phyloP scores from a whole-genome alignment of 2,797 vertebrate genomes.

The Mormyrus hasselquistii region DNA sequence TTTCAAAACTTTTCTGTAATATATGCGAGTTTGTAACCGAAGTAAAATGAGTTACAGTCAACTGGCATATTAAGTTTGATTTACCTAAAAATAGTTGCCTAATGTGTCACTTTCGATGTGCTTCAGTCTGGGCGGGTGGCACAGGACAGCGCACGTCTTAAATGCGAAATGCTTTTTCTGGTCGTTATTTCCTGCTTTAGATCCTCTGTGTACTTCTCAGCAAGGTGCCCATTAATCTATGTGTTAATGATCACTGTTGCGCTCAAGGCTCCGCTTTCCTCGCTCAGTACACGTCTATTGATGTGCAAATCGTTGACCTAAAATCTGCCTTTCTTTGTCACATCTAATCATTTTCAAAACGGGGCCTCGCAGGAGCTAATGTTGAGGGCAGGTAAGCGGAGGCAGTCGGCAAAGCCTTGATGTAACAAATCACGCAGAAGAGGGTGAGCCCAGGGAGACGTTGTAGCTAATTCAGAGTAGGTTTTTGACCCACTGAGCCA shows the following conservation, averaged over 20 bases:
- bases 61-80: neutral
- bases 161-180: neutral
- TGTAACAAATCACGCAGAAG: neutral
- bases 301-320: conserved; percentile 47
- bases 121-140: neutral
- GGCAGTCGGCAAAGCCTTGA: neutral
- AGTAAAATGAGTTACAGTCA: neutral
- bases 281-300: conserved; percentile 44
- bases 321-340: conserved; percentile 49
- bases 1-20: neutral
- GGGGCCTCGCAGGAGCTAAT: conserved; percentile 17
- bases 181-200: neutral
- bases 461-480: neutral
- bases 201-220: conserved; percentile 25
- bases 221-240: conserved; percentile 49
- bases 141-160: neutral
- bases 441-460: neutral
- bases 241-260: conserved; percentile 46
- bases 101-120: neutral
- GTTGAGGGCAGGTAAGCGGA: conserved; percentile 5
- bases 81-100: neutral
- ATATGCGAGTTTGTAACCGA: neutral
- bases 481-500: conserved; percentile 2
- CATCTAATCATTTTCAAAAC: conserved; percentile 30
- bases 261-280: conserved; percentile 27